These are phyloP conservation scores for Lomographa bimaculata DNA, from an alignment of 2,888 invertebrate species.

Conservation along the genomic window DNA sequence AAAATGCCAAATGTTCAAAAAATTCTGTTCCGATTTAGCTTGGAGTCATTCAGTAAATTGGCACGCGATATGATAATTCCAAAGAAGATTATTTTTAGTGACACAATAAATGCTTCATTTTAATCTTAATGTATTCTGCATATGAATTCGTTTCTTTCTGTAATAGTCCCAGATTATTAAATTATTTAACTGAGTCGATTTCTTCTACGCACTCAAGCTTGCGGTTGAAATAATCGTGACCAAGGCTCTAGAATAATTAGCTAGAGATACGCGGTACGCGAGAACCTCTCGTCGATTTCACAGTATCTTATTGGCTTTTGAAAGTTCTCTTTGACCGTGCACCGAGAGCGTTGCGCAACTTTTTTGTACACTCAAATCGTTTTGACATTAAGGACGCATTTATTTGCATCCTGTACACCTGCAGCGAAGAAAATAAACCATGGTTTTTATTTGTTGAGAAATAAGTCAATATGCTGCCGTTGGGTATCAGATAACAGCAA, in stretches of 20 bases:
- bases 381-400: conserved; percentile 51
- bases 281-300: conserved; percentile 64
- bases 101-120: conserved; percentile 23
- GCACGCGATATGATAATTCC: conserved; percentile 50
- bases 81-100: conserved; percentile 18
- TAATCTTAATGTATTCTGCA: neutral
- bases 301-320: conserved; percentile 74
- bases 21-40: conserved; percentile 41
- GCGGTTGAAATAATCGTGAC: conserved; percentile 70
- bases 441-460: conserved; percentile 50
- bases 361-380: conserved; percentile 42
- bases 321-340: conserved; percentile 59
- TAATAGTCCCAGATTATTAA: neutral
- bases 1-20: conserved; percentile 47
- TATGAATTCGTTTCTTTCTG: conserved; percentile 1
- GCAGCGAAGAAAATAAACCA: conserved; percentile 44
- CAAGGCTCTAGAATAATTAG: conserved; percentile 70
- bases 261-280: conserved; percentile 51
- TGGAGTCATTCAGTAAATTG: conserved; percentile 41
- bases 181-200: conserved; percentile 7
- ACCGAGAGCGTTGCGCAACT: conserved; percentile 55
- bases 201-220: conserved; percentile 39
- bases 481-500: conserved; percentile 41
- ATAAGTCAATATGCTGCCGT: conserved; percentile 51
- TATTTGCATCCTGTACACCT: conserved; percentile 49